Conservation (phyloP, 2,888 invertebrate species). For the Carcina quercana region DNA sequence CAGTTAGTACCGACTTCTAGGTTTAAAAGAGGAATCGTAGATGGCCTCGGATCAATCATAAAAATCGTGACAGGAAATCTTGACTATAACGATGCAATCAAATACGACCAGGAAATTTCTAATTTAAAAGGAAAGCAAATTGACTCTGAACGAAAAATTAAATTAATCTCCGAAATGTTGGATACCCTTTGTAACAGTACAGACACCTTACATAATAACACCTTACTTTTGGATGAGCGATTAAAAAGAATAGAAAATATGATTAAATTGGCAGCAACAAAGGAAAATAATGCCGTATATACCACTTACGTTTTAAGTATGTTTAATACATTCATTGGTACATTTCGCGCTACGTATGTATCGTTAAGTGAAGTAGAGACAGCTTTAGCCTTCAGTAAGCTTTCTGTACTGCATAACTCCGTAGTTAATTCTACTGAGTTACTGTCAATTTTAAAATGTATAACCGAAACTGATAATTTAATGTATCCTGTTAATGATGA, state of each 20-base stretch:
- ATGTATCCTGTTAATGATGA: background rate
- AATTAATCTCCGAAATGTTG: background rate
- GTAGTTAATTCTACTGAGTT: slow-evolving; percentile 3
- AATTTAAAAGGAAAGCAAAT: background rate
- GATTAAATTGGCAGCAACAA: background rate
- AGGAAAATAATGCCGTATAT: background rate
- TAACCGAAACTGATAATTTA: background rate
- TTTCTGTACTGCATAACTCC: slow-evolving; percentile 7
- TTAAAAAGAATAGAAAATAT: background rate
- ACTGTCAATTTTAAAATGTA: background rate
- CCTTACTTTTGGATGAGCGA: too few relatives aligned
- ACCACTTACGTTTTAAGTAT: background rate
- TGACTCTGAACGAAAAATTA: background rate
- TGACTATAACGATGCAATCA: background rate
- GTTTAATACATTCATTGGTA: slow-evolving; percentile 4
- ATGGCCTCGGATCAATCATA: background rate
- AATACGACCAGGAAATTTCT: background rate
- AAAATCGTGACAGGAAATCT: background rate
- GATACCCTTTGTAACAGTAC: background rate
- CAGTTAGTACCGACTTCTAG: background rate
- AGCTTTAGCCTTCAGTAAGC: slow-evolving; percentile 2
- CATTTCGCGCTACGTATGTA: slow-evolving; percentile 1
- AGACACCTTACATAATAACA: background rate
- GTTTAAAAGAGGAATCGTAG: background rate
- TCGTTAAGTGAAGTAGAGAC: slow-evolving; percentile 5